A percentile compares a stretch with the other conserved stretches of the same genome.
These are phyloP conservation scores for Dinocampus coccinellae DNA, from an alignment of 2,888 invertebrate species.

Conservation along the genomic window DNA sequence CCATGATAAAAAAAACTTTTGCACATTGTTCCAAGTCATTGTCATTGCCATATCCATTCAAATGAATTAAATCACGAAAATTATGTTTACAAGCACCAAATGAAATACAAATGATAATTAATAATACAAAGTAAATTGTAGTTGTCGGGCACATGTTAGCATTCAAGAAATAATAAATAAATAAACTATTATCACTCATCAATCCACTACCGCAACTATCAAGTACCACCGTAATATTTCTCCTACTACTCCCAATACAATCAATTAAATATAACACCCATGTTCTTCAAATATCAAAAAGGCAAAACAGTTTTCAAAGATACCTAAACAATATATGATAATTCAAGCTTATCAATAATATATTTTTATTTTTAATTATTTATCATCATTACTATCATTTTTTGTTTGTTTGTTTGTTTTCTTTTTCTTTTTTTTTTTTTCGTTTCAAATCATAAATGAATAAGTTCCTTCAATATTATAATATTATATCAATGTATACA, in stretches of 20 bases:
- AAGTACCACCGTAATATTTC: too few species aligned
- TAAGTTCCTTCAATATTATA: background rate
- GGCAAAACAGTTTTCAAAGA: too few species aligned
- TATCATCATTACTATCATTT: background rate
- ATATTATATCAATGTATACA: background rate
- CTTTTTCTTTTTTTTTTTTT: background rate
- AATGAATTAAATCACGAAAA: conserved; percentile 24
- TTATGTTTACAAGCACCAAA: conserved; percentile 18
- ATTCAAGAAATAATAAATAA: too few species aligned
- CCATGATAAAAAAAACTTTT: conserved; percentile 49
- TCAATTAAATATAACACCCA: background rate
- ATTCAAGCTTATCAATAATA: too few species aligned
- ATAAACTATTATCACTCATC: too few species aligned
- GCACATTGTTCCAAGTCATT: conserved; percentile 56
- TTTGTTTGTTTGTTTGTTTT: background rate
- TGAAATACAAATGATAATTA: too few species aligned
- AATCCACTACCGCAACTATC: too few species aligned
- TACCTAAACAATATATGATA: too few species aligned
- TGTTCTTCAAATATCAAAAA: background rate
- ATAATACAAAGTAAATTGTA: too few species aligned
- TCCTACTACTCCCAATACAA: background rate
- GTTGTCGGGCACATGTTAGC: too few species aligned
- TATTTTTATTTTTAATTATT: too few species aligned
- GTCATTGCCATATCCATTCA: background rate
- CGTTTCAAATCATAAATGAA: background rate